Conservation (phyloP, 1,140 invertebrate genomes). For the Mactra quadrangularis region DNA sequence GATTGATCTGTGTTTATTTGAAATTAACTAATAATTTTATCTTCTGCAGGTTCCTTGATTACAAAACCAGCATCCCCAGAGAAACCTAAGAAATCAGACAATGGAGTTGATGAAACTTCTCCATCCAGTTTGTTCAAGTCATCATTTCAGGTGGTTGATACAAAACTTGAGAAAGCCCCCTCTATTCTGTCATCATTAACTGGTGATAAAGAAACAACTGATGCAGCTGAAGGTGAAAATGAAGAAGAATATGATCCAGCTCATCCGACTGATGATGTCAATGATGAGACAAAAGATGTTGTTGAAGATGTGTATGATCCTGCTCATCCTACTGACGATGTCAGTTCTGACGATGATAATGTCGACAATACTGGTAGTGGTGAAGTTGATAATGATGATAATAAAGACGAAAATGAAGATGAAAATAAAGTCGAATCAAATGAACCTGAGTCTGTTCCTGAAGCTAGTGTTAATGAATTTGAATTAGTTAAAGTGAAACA, state of each 20-base stretch:
- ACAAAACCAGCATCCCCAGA: constrained; percentile 23
- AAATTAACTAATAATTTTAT: not conserved
- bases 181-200: constrained; percentile 26
- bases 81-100: not conserved
- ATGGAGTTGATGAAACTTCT: not conserved
- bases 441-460: not conserved
- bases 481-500: no score
- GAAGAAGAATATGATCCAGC: constrained; percentile 66
- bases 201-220: not conserved
- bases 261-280: constrained; percentile 62
- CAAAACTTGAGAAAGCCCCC: not conserved
- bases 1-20: no score
- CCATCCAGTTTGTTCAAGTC: constrained; percentile 38
- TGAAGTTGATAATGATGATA: constrained; percentile 2
- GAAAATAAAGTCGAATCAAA: not conserved
- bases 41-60: constrained; percentile 68
- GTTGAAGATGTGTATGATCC: constrained; percentile 51
- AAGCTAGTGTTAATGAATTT: not conserved
- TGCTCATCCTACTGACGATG: constrained; percentile 58
- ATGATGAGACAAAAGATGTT: not conserved
- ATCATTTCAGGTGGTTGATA: constrained; percentile 43
- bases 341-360: constrained; percentile 53
- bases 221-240: constrained; percentile 22
- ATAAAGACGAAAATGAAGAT: constrained; percentile 7
- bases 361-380: not conserved